Conservation (phyloP, 2,113 vertebrate genomes). For the Percopsis transmontana region DNA sequence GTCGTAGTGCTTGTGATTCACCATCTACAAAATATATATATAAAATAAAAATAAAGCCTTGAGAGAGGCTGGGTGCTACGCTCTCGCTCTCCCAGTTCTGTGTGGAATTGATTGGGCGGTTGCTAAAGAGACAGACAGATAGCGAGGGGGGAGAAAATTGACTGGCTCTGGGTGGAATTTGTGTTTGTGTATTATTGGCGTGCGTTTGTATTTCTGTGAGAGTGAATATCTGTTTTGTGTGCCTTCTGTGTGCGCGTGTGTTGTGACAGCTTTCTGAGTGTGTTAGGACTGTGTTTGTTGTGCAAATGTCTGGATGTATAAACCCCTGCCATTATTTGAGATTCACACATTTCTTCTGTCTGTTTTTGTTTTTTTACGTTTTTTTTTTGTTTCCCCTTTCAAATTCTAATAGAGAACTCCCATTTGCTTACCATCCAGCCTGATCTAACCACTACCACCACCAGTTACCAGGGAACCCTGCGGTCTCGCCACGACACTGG, state of each 20-base stretch:
- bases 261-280: conserved; percentile 59
- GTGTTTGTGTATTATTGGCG: conserved; percentile 61
- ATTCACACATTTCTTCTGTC: conserved; percentile 64
- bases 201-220: conserved; percentile 23
- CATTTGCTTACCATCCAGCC: conserved; percentile 98
- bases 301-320: conserved; percentile 23
- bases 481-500: conserved; percentile 88
- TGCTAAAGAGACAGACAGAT: conserved; percentile 66
- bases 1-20: conserved; percentile 62
- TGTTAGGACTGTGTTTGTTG: conserved; percentile 60
- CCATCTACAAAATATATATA: conserved; percentile 9
- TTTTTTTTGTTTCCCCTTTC: background rate
- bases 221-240: conserved; percentile 31
- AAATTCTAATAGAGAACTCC: conserved; percentile 85
- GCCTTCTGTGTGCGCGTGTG: conserved; percentile 55
- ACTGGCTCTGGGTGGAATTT: conserved; percentile 62
- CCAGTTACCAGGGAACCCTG: conserved; percentile 95
- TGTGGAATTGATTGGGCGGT: conserved; percentile 72
- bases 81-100: conserved; percentile 63
- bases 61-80: conserved; percentile 61
- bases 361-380: conserved; percentile 53
- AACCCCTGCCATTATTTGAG: conserved; percentile 50
- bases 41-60: conserved; percentile 47
- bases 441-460: conserved; percentile 94
- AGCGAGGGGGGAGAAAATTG: conserved; percentile 35